Base-by-base conservation (phyloP, 1,140 invertebrate species). In the Pygmarrhopalites habei region DNA sequence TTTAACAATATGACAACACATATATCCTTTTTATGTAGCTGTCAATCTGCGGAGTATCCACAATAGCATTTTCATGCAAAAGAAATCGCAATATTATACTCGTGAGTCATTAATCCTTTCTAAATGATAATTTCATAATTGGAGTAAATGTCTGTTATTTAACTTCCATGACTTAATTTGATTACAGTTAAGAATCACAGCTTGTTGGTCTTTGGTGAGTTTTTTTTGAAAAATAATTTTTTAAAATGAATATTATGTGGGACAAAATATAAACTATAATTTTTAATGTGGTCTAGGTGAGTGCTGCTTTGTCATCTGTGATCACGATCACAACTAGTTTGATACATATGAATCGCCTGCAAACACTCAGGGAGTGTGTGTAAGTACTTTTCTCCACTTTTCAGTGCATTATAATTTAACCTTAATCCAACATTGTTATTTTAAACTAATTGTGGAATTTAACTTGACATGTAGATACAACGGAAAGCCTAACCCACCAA, bases 391-490 rank as follows among this genome's bases (percentile, higher is more conserved):
- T n/a, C n/a, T n/a, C n/a, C n/a, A n/a, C n/a, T n/a, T n/a, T n/a
- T n/a, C n/a, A n/a, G n/a, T n/a, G n/a, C n/a, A n/a, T n/a, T n/a
- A n/a, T n/a, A n/a, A n/a, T n/a, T n/a, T n/a, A n/a, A n/a, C n/a
- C n/a, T n/a, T n/a, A n/a, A n/a, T n/a, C n/a, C n/a, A n/a, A n/a
- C n/a, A n/a, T n/a, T n/a, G n/a, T n/a, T n/a, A n/a, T n/a, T n/a
- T n/a, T n/a, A n/a, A n/a, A n/a, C n/a, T n/a, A n/a, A n/a, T n/a
- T n/a, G n/a, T n/a, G n/a, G n/a, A n/a, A n/a, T n/a, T n/a, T n/a
- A n/a, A n/a, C n/a, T n/a, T n/a, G n/a, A n/a, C n/a, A n/a, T 94
- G 90, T 72, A 85, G 89, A 66, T 94, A 92, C 75, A 89, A 87
- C 0, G 81, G 84, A 69, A 80, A 85, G 73, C 84, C 85, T 68